Percentiles rank a stretch among this genome's conserved stretches.
Evolutionary conservation across 2,113 vertebrate species (phyloP).

Genomic region (Centrocercus urophasianus): DNA sequence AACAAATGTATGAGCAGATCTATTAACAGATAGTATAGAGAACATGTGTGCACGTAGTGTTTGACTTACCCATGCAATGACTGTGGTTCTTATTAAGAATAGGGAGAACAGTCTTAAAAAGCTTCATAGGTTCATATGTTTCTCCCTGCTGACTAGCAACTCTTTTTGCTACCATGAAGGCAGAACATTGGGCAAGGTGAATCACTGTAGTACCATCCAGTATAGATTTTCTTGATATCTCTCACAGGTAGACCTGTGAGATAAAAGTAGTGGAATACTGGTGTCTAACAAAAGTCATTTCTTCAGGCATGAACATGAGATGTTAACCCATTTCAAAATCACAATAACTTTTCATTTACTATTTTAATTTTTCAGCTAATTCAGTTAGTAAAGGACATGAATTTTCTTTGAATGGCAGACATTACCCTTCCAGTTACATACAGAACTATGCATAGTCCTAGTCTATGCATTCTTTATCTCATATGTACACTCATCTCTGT

Average conservation of each 20-base stretch:
- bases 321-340: background rate
- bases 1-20: background rate
- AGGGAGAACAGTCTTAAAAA: background rate
- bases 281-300: background rate
- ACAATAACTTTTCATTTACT: background rate
- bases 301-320: background rate
- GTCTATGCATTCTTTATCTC: background rate
- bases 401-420: fast-evolving
- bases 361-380: background rate
- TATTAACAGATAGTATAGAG: background rate
- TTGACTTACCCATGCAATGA: background rate
- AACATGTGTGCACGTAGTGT: background rate
- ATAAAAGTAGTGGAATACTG: background rate
- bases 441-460: background rate
- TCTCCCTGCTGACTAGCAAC: background rate
- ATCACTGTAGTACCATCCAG: background rate
- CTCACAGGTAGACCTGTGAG: background rate
- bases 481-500: background rate
- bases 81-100: background rate
- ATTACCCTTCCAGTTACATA: background rate
- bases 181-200: background rate
- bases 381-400: background rate
- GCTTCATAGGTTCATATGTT: background rate
- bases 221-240: background rate
- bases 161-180: background rate